Conservation (phyloP, 2,888 invertebrate genomes). For the Ormyrus rosae region DNA sequence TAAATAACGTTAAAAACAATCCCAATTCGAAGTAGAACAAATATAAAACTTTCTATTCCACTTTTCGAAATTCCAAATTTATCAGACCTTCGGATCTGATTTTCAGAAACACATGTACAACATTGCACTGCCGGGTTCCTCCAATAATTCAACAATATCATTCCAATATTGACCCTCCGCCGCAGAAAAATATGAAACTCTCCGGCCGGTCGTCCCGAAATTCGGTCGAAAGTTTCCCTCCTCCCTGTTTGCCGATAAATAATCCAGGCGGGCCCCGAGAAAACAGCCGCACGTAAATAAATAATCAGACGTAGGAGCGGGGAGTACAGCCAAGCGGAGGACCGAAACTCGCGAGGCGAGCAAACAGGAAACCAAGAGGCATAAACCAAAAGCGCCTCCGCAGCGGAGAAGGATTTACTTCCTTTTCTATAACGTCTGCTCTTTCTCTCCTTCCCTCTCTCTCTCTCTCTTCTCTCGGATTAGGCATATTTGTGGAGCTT, state of each 20-base stretch:
- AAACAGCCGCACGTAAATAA: constrained; percentile 6
- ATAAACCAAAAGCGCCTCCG: constrained; percentile 4
- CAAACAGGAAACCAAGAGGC: constrained; percentile 22
- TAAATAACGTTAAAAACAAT: too few relatives aligned
- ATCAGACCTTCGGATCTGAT: too few relatives aligned
- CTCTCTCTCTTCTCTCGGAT: not conserved
- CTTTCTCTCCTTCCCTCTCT: not conserved
- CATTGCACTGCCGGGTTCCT: too few relatives aligned
- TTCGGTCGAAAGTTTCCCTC: too few relatives aligned
- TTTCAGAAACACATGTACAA: too few relatives aligned
- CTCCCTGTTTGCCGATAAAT: not conserved
- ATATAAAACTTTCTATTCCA: too few relatives aligned
- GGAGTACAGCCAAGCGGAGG: not conserved
- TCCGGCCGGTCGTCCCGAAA: too few relatives aligned
- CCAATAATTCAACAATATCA: too few relatives aligned
- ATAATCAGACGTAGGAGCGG: not conserved
- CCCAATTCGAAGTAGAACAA: too few relatives aligned
- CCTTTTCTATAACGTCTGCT: constrained; percentile 27
- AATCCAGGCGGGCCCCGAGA: not conserved
- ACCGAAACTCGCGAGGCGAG: not conserved
- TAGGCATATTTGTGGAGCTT: constrained; percentile 42
- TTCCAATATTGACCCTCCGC: too few relatives aligned
- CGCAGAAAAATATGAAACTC: too few relatives aligned
- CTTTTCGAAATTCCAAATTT: too few relatives aligned
- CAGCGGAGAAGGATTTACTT: constrained; percentile 15